Conservation (phyloP, 2,113 vertebrate genomes). For the Monarcha castaneiventris region DNA sequence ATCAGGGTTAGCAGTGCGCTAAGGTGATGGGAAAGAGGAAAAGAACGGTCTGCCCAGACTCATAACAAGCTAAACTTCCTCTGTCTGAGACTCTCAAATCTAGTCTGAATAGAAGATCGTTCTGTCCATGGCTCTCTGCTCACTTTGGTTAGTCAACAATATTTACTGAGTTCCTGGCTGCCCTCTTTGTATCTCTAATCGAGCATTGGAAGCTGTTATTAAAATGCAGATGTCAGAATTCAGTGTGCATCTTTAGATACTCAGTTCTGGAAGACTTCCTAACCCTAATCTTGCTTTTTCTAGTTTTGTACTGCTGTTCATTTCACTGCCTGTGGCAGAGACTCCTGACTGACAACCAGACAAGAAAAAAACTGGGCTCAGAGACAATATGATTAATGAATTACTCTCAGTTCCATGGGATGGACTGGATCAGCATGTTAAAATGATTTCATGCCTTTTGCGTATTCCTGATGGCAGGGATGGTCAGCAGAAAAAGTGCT, state of each 20-base stretch:
- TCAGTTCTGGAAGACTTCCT: neutral
- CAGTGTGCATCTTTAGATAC: neutral
- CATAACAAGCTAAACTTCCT: neutral
- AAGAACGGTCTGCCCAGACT: neutral
- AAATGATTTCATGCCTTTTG: constrained; percentile 1
- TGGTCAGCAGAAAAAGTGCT: neutral
- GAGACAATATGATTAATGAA: neutral
- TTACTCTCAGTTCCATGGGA: neutral
- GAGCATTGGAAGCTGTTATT: neutral
- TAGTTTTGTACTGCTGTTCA: neutral
- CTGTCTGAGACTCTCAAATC: neutral
- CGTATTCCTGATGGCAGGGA: neutral
- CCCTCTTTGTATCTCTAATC: neutral
- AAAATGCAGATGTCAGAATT: neutral
- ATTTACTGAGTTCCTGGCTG: neutral
- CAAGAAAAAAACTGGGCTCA: neutral
- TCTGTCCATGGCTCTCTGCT: neutral
- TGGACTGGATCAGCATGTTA: neutral
- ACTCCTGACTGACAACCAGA: neutral
- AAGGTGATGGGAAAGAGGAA: neutral
- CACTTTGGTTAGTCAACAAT: neutral
- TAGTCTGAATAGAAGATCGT: neutral
- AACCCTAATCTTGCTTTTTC: neutral
- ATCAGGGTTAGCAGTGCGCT: neutral
- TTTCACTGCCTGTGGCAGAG: neutral